Percentiles rank a stretch among this genome's conserved stretches.
Conservation (phyloP, 1,140 invertebrate genomes). For the Sycophaga agraensis region DNA sequence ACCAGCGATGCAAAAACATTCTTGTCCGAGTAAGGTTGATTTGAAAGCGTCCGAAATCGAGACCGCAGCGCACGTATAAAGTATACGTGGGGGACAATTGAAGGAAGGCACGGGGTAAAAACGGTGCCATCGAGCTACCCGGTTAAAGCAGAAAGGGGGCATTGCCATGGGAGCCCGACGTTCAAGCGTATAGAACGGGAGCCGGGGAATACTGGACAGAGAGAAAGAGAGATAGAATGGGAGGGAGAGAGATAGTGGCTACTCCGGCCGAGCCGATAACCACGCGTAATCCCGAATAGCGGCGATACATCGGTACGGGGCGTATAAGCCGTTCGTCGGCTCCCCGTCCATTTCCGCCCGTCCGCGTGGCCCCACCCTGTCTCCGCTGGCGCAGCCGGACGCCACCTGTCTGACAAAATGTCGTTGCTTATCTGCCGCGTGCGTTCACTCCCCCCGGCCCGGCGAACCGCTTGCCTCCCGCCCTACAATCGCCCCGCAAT, state of each 20-base stretch:
- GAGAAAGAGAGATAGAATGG: no score
- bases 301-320: slow-evolving; percentile 26
- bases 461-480: background rate
- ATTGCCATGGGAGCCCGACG: no score
- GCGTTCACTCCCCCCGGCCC: background rate
- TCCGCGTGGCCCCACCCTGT: background rate
- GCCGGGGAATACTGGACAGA: no score
- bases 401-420: slow-evolving; percentile 32
- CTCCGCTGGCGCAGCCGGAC: background rate
- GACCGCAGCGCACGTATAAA: no score
- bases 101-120: no score
- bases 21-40: no score
- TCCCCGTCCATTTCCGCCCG: background rate
- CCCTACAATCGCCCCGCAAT: slow-evolving; percentile 19
- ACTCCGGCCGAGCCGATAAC: slow-evolving; percentile 25
- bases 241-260: background rate
- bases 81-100: no score
- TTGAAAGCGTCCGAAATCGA: no score
- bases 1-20: no score
- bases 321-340: slow-evolving; percentile 11
- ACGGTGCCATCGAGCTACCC: no score
- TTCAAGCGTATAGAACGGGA: no score
- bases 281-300: slow-evolving; percentile 28
- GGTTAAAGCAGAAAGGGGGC: no score
- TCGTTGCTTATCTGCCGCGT: slow-evolving; percentile 29